phyloP scores from a whole-genome alignment of 2,888 invertebrate species.

The Pyralis farinalis region DNA sequence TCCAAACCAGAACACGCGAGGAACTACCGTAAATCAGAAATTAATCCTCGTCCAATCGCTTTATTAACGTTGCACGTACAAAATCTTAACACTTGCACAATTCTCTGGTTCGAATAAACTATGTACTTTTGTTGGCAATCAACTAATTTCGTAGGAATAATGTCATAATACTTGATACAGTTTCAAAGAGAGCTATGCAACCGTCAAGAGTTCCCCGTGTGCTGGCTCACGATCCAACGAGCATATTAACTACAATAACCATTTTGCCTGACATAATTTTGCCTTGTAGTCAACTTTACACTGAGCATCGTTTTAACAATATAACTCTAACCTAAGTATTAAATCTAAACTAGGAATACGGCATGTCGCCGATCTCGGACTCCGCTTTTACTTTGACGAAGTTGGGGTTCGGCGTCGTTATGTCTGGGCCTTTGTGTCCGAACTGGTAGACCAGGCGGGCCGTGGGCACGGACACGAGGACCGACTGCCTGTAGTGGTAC shows the following conservation, averaged over 20 bases:
- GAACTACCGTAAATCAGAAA: neutral
- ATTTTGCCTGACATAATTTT: conserved; percentile 8
- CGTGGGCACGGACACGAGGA: conserved; percentile 88
- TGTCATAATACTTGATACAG: neutral
- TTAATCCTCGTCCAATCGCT: neutral
- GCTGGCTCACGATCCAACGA: no score
- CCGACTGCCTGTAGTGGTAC: conserved; percentile 90
- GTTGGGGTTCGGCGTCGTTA: conserved; percentile 85
- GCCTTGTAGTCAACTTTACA: conserved; percentile 6
- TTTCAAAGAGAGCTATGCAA: neutral
- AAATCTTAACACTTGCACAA: neutral
- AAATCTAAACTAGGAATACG: conserved; percentile 53
- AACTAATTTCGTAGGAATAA: neutral
- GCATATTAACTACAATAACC: conserved; percentile 1
- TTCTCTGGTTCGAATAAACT: neutral
- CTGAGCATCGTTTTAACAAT: conserved; percentile 26
- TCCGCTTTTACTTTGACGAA: conserved; percentile 66
- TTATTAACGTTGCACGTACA: neutral
- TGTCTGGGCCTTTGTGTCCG: conserved; percentile 89
- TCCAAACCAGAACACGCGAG: conserved; percentile 2
- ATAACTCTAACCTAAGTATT: conserved; percentile 23
- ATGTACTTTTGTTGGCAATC: neutral
- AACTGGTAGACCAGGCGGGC: conserved; percentile 90
- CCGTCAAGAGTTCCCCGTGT: neutral
- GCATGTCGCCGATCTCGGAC: conserved; percentile 39